These are phyloP conservation scores for Pristionchus fissidentatus DNA, from an alignment of 2,888 invertebrate species.

Conservation along the genomic window DNA sequence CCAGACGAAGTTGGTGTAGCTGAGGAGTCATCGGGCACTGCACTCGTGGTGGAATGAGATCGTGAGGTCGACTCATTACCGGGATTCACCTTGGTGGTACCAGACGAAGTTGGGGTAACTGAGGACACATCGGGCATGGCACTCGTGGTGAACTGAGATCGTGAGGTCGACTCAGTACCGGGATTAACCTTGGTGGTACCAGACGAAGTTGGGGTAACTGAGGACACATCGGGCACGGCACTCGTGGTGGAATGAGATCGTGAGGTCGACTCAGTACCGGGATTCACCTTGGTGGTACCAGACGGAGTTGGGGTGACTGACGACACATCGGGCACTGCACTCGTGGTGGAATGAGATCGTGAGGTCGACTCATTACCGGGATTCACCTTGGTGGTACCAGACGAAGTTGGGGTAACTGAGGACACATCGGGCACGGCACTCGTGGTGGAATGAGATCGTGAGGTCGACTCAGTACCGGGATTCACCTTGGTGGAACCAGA, in stretches of 20 bases:
- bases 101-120: background rate
- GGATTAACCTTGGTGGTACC: background rate
- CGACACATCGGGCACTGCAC: background rate
- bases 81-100: background rate
- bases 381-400: background rate
- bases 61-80: background rate
- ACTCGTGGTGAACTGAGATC: background rate
- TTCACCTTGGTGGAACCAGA: too few relatives aligned
- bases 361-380: background rate
- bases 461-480: too few relatives aligned
- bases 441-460: too few relatives aligned
- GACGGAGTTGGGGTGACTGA: background rate
- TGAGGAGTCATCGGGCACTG: background rate
- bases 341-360: background rate
- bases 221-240: background rate
- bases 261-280: background rate
- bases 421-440: too few relatives aligned
- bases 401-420: background rate
- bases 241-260: background rate
- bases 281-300: background rate
- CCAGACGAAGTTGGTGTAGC: too few relatives aligned
- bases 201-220: background rate
- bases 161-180: background rate
- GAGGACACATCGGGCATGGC: background rate
- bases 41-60: slow-evolving; percentile 12